These are phyloP conservation scores for Coelinius sp. DNA, from an alignment of 2,888 invertebrate species.

Conservation along the genomic window DNA sequence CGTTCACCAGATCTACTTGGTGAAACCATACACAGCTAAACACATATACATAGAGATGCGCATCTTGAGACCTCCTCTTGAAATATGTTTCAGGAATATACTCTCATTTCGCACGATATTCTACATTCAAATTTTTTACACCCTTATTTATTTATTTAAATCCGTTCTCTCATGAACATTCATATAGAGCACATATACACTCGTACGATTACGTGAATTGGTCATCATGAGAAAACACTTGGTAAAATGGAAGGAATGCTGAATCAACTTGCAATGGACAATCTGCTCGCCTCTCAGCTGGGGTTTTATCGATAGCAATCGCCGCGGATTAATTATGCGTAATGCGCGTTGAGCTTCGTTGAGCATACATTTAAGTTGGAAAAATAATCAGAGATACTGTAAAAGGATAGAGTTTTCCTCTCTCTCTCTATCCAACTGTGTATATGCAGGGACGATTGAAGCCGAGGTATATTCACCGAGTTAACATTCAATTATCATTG, in stretches of 20 bases:
- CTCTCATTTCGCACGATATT: slow-evolving; percentile 13
- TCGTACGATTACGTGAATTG: too few species aligned
- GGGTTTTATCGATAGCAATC: slow-evolving; percentile 43
- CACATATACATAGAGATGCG: slow-evolving; percentile 11
- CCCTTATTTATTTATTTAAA: slow-evolving; percentile 3
- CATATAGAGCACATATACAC: not conserved
- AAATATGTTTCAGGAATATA: slow-evolving; percentile 1
- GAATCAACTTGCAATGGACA: slow-evolving; percentile 7
- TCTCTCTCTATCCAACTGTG: not conserved
- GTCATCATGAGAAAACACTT: slow-evolving; percentile 8
- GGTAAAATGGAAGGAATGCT: slow-evolving; percentile 11
- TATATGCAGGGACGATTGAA: slow-evolving; percentile 21
- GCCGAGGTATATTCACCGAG: slow-evolving; percentile 30
- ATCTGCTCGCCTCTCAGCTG: slow-evolving; percentile 18
- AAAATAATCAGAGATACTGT: slow-evolving; percentile 11
- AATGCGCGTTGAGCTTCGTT: slow-evolving; percentile 54
- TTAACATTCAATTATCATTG: slow-evolving; percentile 62
- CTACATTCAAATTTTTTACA: not conserved
- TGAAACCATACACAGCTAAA: not conserved
- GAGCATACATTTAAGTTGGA: slow-evolving; percentile 23
- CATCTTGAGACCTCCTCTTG: slow-evolving; percentile 1
- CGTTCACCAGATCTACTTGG: slow-evolving; percentile 19
- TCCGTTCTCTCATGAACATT: not conserved
- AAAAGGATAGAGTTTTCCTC: slow-evolving; percentile 26
- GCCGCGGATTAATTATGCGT: slow-evolving; percentile 61